A percentile compares a stretch with the other conserved stretches of the same genome.
phyloP scores from a whole-genome alignment of 2,113 vertebrate genomes.

The rabbit (Oryctolagus cuniculus) region DNA sequence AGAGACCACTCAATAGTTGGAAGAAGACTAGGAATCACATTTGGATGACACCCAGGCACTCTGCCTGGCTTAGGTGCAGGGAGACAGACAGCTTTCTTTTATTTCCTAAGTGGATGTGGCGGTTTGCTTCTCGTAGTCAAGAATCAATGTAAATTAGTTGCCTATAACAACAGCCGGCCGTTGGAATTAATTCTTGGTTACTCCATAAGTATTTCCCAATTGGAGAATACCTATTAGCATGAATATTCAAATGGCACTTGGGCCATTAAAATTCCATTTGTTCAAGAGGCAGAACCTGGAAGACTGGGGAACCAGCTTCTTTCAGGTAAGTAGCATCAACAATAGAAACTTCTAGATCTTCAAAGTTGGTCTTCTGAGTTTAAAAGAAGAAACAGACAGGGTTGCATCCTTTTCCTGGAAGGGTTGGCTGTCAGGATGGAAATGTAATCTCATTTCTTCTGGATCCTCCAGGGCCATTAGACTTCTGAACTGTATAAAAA shows the following conservation, averaged over 20 bases:
- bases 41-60: neutral
- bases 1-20: neutral
- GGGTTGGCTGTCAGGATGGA: neutral
- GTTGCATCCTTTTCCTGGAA: neutral
- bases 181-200: slow-evolving; percentile 75
- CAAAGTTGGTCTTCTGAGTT: slow-evolving; percentile 3
- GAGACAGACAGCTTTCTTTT: neutral
- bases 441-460: slow-evolving; percentile 47
- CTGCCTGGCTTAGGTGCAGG: neutral
- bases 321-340: slow-evolving; percentile 55
- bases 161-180: slow-evolving; percentile 14
- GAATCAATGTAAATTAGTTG: slow-evolving; percentile 70
- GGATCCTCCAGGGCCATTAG: slow-evolving; percentile 46
- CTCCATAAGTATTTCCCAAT: slow-evolving; percentile 75
- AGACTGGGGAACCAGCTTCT: slow-evolving; percentile 59
- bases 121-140: slow-evolving; percentile 14
- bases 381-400: neutral
- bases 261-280: slow-evolving; percentile 78
- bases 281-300: slow-evolving; percentile 73
- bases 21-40: neutral
- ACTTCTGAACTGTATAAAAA: neutral
- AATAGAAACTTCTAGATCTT: slow-evolving; percentile 34
- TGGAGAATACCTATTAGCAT: slow-evolving; percentile 70
- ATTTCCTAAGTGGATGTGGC: slow-evolving; percentile 35
- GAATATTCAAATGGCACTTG: slow-evolving; percentile 70